These are phyloP conservation scores for Pristionchus mayeri DNA, from an alignment of 2,888 invertebrate genomes.

Conservation along the genomic window DNA sequence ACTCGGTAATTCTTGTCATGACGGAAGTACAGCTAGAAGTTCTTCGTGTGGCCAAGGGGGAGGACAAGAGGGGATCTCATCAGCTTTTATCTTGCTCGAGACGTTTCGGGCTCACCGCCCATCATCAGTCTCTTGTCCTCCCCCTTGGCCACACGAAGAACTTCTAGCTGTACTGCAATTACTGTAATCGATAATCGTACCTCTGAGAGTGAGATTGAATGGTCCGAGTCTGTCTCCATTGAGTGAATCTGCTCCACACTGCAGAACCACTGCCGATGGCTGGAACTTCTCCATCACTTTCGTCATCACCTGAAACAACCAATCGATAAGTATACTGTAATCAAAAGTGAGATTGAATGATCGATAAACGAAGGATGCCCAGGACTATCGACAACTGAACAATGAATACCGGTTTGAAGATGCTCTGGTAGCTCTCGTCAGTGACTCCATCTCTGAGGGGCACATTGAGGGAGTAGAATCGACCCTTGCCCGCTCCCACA, in stretches of 20 bases:
- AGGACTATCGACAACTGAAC: not conserved
- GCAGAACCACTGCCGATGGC: slow-evolving; percentile 96
- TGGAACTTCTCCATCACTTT: slow-evolving; percentile 97
- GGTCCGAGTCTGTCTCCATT: slow-evolving; percentile 95
- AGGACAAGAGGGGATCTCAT: no score
- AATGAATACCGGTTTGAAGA: slow-evolving; percentile 85
- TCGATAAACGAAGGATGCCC: no score
- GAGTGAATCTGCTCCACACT: slow-evolving; percentile 98
- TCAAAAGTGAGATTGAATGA: no score
- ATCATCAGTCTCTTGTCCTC: no score
- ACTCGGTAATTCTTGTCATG: no score
- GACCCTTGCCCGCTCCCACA: slow-evolving; percentile 86
- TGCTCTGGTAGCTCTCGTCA: slow-evolving; percentile 94
- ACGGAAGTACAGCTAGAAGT: no score
- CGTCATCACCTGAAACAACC: slow-evolving; percentile 76
- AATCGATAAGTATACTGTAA: not conserved
- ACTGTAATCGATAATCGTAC: no score
- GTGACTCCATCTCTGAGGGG: slow-evolving; percentile 98
- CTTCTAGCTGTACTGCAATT: no score
- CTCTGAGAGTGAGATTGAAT: slow-evolving; percentile 81
- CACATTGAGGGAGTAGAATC: slow-evolving; percentile 98
- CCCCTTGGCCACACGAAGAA: no score
- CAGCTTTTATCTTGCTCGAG: no score
- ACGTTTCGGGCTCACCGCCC: no score
- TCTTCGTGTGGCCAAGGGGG: no score